Conservation (phyloP, 2,113 vertebrate species). For the Phalacrocorax pelagicus region DNA sequence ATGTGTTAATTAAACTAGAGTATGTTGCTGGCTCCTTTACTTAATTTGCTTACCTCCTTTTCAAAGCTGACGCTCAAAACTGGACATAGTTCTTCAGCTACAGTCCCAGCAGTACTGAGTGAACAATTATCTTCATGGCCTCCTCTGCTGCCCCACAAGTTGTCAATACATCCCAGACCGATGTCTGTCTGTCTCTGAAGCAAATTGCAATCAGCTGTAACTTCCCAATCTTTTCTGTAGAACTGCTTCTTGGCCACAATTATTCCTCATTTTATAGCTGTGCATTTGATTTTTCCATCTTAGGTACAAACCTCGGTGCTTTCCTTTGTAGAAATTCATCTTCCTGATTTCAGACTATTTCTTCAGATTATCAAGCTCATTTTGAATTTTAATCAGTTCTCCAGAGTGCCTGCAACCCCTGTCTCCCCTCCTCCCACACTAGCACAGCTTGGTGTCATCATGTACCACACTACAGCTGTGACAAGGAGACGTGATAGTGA, state of each 20-base stretch:
- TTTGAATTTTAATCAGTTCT: conserved; percentile 60
- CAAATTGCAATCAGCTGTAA: conserved; percentile 55
- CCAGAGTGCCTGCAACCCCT: conserved; percentile 10
- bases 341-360: conserved; percentile 53
- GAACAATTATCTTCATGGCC: not conserved
- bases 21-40: not conserved
- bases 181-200: not conserved
- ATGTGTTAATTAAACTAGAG: not conserved
- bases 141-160: not conserved
- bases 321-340: conserved; percentile 42
- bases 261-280: conserved; percentile 42
- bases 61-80: not conserved
- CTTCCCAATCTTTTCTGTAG: not conserved
- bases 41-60: not conserved
- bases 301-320: not conserved
- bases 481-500: not conserved
- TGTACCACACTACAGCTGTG: conserved; percentile 46
- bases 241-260: conserved; percentile 27
- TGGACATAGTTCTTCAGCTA: not conserved
- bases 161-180: not conserved
- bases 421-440: conserved; percentile 47
- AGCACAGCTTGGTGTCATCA: conserved; percentile 63
- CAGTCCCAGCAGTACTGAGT: not conserved
- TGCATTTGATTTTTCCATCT: conserved; percentile 47
- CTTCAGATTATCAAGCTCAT: conserved; percentile 45